A percentile compares a stretch with the other conserved stretches of the same genome.
phyloP scores from a whole-genome alignment of 2,797 vertebrate genomes.

The Smutsia gigantea region DNA sequence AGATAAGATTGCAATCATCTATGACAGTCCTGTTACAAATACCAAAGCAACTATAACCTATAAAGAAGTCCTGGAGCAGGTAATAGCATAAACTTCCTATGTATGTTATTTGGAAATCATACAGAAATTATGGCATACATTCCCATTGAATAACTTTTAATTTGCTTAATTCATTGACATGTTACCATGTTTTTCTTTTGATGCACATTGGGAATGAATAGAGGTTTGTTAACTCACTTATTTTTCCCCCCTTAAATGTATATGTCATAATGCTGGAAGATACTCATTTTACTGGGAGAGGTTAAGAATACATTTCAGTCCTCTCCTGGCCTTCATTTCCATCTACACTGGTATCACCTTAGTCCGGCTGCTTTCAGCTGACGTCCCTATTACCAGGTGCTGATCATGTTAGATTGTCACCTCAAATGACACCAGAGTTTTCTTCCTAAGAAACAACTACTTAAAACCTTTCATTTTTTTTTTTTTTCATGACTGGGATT shows the following conservation, averaged over 20 bases:
- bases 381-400: fast-evolving
- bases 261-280: not conserved
- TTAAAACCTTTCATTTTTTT: not conserved
- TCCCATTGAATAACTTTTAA: not conserved
- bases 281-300: not conserved
- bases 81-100: conserved; percentile 71
- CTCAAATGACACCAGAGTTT: not conserved
- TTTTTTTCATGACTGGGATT: not conserved
- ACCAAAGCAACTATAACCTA: conserved; percentile 92
- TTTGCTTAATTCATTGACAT: not conserved
- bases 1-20: conserved; percentile 93
- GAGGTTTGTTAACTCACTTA: not conserved
- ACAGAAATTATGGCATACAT: not conserved
- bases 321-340: not conserved
- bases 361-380: not conserved
- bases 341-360: not conserved
- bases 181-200: not conserved
- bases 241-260: not conserved
- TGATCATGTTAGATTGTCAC: not conserved
- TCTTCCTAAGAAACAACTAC: not conserved
- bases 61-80: conserved; percentile 93
- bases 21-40: conserved; percentile 97
- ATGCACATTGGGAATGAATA: not conserved
- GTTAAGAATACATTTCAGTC: not conserved
- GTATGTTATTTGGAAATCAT: not conserved